Conservation (phyloP, 2,113 vertebrate genomes). For the Prinia subflava region DNA sequence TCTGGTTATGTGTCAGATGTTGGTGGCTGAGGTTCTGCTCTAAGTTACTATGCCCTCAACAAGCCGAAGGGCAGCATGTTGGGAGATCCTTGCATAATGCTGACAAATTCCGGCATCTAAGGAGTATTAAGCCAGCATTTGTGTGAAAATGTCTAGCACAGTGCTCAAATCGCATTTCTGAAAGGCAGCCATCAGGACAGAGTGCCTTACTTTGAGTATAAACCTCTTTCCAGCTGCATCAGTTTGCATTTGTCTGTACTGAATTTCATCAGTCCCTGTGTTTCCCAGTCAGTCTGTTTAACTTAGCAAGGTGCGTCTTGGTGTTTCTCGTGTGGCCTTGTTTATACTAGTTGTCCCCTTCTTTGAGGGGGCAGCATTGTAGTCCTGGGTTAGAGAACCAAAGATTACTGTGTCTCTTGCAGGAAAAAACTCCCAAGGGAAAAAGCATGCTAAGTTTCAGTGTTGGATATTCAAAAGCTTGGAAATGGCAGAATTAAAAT, state of each 20-base stretch:
- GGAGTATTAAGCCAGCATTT: not conserved
- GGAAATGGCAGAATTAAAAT: not conserved
- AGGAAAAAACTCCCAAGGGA: not conserved
- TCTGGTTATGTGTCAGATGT: not conserved
- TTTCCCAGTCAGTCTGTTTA: not conserved
- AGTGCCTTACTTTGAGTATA: not conserved
- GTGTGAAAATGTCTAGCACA: not conserved
- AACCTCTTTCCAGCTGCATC: not conserved
- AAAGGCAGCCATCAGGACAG: not conserved
- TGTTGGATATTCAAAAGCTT: not conserved
- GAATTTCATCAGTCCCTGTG: not conserved
- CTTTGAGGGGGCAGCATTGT: not conserved
- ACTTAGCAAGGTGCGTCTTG: not conserved
- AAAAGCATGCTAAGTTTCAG: not conserved
- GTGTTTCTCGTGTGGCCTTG: not conserved
- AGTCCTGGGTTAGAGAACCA: not conserved
- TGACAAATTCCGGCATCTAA: not conserved
- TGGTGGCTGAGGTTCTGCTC: not conserved
- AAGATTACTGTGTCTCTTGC: not conserved
- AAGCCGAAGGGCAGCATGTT: not conserved
- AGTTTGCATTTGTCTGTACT: not conserved
- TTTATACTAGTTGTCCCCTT: not conserved
- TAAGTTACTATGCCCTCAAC: not conserved
- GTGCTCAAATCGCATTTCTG: not conserved
- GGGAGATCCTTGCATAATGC: accelerated